Evolutionary conservation across 2,797 vertebrate genomes (phyloP), one percentile per base, ranked within the genome.

Genomic region (Nannoperca obscura): DNA sequence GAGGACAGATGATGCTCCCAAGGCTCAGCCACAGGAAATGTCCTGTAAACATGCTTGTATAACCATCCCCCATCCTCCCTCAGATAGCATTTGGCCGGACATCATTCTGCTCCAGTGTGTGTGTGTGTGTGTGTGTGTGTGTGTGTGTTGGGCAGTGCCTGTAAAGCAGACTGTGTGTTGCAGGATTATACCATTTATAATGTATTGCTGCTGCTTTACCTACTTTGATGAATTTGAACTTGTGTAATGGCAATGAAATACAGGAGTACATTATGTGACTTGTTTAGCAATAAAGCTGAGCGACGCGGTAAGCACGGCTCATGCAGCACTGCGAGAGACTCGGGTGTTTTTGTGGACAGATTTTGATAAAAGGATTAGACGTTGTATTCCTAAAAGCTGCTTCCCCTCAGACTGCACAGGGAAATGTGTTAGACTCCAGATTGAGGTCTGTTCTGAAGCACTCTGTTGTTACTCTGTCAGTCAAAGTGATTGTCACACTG

Each of bases 41-140:
- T 87, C 82, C 92, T 92, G 91, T 94, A 95, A 94, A 95, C 93
- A 94, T 67, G 84, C 89, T 93, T 92, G 90, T 91, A 71, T 92
- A 94, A 93, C 88, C 90, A 89, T 87, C 91, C 88, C 87, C 91
- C 90, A 85, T 91, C 88, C 90, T 88, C 85, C 80, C 81, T 85
- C 89, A 86, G 90, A 94, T 92, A 90, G 80, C 85, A 71, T 88
- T 93, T 83, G 81, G 86, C 84, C 47, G 84, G 84, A 86, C 88
- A 86, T 91, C 73, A 83, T 79, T 80, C 60, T 84, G 86, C 66
- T 60, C 64, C 44, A 9, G 53, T 70, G 80, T 83, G 84, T 87
- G 76, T 74, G 68, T 85, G 80, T 74, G 38, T 74, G 53, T 75
- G 58, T 58, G 49, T 75, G 60, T 67, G 77, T 77, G 42, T 85